Conservation (phyloP, 2,113 vertebrate genomes). For the Calypte anna region DNA sequence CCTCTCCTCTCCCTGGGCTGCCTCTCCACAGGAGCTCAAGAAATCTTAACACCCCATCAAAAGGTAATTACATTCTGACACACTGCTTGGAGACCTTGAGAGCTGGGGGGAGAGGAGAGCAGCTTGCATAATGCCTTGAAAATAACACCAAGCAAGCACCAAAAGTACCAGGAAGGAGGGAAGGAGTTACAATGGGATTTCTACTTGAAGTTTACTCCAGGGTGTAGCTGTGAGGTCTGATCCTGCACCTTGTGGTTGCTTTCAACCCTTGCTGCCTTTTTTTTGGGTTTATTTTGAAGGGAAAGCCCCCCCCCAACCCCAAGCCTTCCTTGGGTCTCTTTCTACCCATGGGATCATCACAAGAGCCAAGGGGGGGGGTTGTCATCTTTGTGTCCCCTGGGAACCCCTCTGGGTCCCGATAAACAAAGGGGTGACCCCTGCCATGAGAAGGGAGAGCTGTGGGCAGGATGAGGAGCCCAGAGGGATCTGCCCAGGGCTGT, state of each 20-base stretch:
- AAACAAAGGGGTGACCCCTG: neutral
- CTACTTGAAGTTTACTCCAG: neutral
- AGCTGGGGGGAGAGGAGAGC: neutral
- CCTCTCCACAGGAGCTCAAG: conserved; percentile 50
- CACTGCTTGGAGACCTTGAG: conserved; percentile 16
- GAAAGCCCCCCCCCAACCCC: neutral
- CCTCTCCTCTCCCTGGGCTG: conserved; percentile 42
- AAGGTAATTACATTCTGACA: conserved; percentile 72
- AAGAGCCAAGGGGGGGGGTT: neutral
- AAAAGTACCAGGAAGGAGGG: neutral
- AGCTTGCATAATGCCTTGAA: conserved; percentile 37
- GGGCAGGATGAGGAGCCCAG: neutral
- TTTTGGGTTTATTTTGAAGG: neutral
- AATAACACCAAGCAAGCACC: neutral
- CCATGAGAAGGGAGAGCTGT: neutral
- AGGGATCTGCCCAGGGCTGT: neutral
- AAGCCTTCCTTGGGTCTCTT: neutral
- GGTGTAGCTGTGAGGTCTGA: neutral
- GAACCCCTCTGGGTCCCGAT: neutral
- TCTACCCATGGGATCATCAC: neutral
- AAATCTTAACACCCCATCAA: conserved; percentile 71
- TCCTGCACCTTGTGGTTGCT: neutral
- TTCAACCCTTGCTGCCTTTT: neutral
- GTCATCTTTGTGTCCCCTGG: neutral
- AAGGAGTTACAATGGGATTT: neutral